Conservation (phyloP, 1,140 invertebrate genomes). For the Orchestia grillus region DNA sequence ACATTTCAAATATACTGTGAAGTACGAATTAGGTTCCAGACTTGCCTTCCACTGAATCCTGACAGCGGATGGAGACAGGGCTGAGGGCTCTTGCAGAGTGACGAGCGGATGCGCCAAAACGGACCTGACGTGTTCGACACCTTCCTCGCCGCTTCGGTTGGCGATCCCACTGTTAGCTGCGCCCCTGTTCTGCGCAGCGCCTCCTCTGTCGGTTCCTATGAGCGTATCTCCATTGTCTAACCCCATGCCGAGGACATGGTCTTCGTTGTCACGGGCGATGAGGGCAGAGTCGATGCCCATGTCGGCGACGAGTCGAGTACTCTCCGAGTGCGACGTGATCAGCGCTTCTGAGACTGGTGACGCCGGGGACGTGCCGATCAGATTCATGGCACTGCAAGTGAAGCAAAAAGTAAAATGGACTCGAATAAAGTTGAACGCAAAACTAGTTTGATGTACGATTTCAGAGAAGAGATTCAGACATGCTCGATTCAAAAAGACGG, state of each 20-base stretch:
- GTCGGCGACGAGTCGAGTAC: background rate
- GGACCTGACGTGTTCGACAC: constrained; percentile 34
- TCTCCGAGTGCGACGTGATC: constrained; percentile 57
- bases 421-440: background rate
- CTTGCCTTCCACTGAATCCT: constrained; percentile 84
- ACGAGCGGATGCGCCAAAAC: constrained; percentile 57
- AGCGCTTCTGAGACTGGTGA: constrained; percentile 62
- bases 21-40: background rate
- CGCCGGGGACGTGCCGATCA: constrained; percentile 62
- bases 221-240: constrained; percentile 83
- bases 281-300: constrained; percentile 41
- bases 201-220: constrained; percentile 87
- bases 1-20: background rate
- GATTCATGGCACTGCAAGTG: constrained; percentile 65
- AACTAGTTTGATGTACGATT: too few relatives aligned
- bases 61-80: constrained; percentile 84
- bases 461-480: too few relatives aligned
- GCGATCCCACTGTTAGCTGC: background rate
- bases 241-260: constrained; percentile 8
- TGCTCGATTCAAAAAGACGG: background rate
- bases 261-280: constrained; percentile 17
- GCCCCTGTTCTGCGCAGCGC: constrained; percentile 70
- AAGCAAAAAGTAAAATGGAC: background rate
- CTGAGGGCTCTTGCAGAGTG: constrained; percentile 69
- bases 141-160: constrained; percentile 21